Evolutionary conservation across 2,797 vertebrate genomes (phyloP), one percentile per base, ranked within the genome.

Genomic region (Epinephelus coioides): DNA sequence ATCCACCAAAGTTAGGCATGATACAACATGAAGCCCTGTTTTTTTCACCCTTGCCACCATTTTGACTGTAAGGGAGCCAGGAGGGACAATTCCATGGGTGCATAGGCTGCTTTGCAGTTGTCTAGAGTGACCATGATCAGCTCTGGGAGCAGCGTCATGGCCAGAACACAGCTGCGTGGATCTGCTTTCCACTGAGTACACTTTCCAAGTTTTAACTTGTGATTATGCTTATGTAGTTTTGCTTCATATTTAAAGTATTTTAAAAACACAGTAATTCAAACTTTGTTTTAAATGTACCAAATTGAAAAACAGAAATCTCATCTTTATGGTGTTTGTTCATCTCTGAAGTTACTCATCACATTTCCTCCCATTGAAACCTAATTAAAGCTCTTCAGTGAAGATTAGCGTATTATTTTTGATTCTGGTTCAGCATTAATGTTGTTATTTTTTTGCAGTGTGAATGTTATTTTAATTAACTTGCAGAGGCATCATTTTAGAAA

Each of bases 311-410:
- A 34, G 34, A 62, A 69, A 50, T 10, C 34, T 62, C 49, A n/a
- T 73, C 49, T 64, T 61, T 18, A 56, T 55, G 30, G n/a, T 47
- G 14, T 68, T 66, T 49, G 17, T 14, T 63, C 34, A 34, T 34
- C 8, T 2, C 55, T 61, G 54, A 17, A 43, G 21, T 73, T 54
- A 17, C 47, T 77, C 46, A 72, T 80, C 43, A 61, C 46, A 49
- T 53, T 73, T 63, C 6, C 38, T 51, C 9, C 67, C 49, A 62
- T 2, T 61, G 43, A 85, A 83, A 63, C 55, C 17, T 68, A 44
- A 66, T 83, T 64, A 73, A 59, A 63, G 8, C 68, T 66, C 23
- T 34, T 72, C 14, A 53, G 15, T 19, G 47, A 47, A 19, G 19
- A 65, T 38, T 23, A 30, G 11, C 15, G 40, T n/a, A 5, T 44